These are phyloP conservation scores for Hyla sarda DNA, from an alignment of 2,113 vertebrate species.

Conservation along the genomic window DNA sequence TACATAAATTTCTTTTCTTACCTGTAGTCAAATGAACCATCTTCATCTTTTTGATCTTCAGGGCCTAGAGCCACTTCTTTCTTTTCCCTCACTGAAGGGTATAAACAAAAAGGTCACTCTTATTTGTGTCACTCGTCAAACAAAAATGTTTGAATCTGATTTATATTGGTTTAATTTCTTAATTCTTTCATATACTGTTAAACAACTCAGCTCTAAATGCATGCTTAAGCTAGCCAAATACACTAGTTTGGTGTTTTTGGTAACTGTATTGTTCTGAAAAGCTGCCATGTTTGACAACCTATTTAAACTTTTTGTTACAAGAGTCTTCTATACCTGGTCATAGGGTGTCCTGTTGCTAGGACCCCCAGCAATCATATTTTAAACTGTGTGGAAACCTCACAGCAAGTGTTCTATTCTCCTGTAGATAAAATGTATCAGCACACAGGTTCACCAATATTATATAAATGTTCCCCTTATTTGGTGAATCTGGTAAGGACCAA, in stretches of 20 bases:
- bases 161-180: too few species aligned
- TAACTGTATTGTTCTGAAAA: background rate
- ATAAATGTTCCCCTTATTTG: too few species aligned
- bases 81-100: conserved; percentile 85
- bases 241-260: background rate
- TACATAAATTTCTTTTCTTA: conserved; percentile 62
- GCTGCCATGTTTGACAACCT: background rate
- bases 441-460: too few species aligned
- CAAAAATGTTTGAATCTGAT: background rate
- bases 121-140: background rate
- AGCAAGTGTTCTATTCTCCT: too few species aligned
- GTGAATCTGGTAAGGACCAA: too few species aligned
- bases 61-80: conserved; percentile 91
- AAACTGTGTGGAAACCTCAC: too few species aligned
- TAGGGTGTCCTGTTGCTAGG: too few species aligned
- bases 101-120: conserved; percentile 32
- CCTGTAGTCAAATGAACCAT: conserved; percentile 97
- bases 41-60: conserved; percentile 92
- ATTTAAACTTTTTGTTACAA: too few species aligned
- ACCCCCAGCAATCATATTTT: too few species aligned
- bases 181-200: background rate
- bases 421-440: too few species aligned
- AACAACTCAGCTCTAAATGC: background rate
- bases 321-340: too few species aligned
- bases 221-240: background rate